Conservation (phyloP, 2,113 vertebrate genomes). For the Agelaius tricolor region DNA sequence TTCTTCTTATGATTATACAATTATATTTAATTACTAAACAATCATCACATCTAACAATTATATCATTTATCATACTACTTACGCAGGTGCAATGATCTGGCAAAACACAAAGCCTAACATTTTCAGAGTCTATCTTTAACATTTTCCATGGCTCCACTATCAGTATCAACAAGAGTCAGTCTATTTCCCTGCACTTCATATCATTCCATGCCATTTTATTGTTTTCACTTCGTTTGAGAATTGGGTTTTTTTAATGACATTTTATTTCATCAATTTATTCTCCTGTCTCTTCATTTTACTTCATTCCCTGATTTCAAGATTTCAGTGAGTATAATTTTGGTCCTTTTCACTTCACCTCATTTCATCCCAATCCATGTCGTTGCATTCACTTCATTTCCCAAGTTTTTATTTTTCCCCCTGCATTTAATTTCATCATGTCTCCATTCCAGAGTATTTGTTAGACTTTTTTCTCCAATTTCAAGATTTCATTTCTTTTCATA, state of each 20-base stretch:
- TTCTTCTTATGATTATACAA: too few species aligned
- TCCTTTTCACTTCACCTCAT: background rate
- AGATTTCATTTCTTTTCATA: background rate
- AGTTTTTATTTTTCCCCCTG: background rate
- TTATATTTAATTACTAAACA: too few species aligned
- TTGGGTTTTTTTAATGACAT: background rate
- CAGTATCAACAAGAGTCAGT: rapidly evolving
- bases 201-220: background rate
- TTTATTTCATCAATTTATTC: background rate
- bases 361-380: background rate
- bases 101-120: too few species aligned
- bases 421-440: background rate
- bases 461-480: background rate
- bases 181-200: background rate
- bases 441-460: background rate
- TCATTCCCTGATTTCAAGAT: background rate
- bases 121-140: too few species aligned
- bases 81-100: too few species aligned
- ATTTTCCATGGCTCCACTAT: background rate
- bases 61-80: too few species aligned
- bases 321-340: background rate
- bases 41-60: too few species aligned
- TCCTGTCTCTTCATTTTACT: rapidly evolving
- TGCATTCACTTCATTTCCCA: background rate
- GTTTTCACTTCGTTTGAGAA: background rate